phyloP scores from a whole-genome alignment of 2,888 invertebrate species.

The Rhodophaea formosa region DNA sequence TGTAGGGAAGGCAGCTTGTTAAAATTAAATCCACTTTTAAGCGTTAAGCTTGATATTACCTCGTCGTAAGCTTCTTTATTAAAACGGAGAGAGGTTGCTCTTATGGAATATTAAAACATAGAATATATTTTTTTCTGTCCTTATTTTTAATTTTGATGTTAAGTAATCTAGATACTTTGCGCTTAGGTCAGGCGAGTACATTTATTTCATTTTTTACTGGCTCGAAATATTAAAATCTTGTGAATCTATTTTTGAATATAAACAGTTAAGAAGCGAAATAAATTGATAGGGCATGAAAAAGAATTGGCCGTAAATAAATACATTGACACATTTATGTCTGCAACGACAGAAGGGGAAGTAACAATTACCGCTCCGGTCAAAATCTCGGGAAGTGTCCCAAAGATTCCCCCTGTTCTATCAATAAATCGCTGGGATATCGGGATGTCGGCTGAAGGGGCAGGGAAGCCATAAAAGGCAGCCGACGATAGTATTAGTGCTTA shows the following conservation, averaged over 20 bases:
- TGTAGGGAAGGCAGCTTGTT: background rate
- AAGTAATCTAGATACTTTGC: background rate
- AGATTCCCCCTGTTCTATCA: slow-evolving; percentile 33
- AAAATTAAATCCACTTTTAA: slow-evolving; percentile 23
- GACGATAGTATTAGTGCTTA: slow-evolving; percentile 50
- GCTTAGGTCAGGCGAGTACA: background rate
- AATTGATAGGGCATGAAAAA: no score
- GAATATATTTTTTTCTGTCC: background rate
- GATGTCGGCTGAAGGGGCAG: slow-evolving; percentile 44
- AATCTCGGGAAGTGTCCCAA: slow-evolving; percentile 21
- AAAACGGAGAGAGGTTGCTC: background rate
- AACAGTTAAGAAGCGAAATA: no score
- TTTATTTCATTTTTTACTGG: background rate
- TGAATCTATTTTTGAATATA: no score
- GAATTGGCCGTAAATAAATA: background rate
- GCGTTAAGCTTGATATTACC: slow-evolving; percentile 17
- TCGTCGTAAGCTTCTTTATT: slow-evolving; percentile 4
- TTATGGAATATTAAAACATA: background rate
- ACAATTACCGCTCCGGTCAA: slow-evolving; percentile 10
- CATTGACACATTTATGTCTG: slow-evolving; percentile 2
- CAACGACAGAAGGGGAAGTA: slow-evolving; percentile 1
- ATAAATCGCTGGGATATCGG: slow-evolving; percentile 48
- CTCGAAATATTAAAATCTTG: no score
- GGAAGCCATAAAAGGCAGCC: slow-evolving; percentile 54
- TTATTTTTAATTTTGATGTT: no score